These are phyloP conservation scores for Neoarius graeffei DNA, from an alignment of 2,113 vertebrate species.

Conservation along the genomic window DNA sequence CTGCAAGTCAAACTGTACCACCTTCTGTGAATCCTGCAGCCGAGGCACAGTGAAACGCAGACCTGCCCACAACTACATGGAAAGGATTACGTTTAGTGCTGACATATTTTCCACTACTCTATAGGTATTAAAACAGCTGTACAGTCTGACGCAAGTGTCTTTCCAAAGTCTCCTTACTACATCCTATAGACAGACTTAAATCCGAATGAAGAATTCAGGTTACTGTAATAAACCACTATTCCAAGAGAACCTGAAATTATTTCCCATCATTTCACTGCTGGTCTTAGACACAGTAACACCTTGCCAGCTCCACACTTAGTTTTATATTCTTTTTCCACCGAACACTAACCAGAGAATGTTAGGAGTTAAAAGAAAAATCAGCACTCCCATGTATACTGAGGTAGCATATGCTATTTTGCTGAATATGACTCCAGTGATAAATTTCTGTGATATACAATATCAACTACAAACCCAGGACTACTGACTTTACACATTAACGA, in stretches of 20 bases:
- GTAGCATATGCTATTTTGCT: too few relatives aligned
- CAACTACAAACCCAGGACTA: too few relatives aligned
- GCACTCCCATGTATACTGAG: too few relatives aligned
- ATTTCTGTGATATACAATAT: too few relatives aligned
- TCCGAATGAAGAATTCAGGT: background rate
- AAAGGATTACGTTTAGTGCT: background rate
- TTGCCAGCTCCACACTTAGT: background rate
- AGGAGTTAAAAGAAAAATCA: too few relatives aligned
- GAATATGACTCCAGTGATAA: too few relatives aligned
- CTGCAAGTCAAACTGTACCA: conserved; percentile 87
- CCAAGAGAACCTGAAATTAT: background rate
- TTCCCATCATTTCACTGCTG: background rate
- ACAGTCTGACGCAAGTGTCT: background rate
- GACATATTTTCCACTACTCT: background rate
- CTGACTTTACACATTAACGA: too few relatives aligned
- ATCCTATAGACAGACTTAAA: background rate
- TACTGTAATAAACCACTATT: background rate
- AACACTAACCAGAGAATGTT: too few relatives aligned
- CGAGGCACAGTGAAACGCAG: conserved; percentile 86
- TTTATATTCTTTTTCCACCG: background rate
- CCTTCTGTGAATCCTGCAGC: conserved; percentile 78
- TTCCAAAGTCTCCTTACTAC: conserved; percentile 11
- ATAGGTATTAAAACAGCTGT: background rate
- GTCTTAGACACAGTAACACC: conserved; percentile 12
- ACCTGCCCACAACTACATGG: conserved; percentile 81